phyloP scores from a whole-genome alignment of 2,113 vertebrate genomes.

The Neomonachus schauinslandi region DNA sequence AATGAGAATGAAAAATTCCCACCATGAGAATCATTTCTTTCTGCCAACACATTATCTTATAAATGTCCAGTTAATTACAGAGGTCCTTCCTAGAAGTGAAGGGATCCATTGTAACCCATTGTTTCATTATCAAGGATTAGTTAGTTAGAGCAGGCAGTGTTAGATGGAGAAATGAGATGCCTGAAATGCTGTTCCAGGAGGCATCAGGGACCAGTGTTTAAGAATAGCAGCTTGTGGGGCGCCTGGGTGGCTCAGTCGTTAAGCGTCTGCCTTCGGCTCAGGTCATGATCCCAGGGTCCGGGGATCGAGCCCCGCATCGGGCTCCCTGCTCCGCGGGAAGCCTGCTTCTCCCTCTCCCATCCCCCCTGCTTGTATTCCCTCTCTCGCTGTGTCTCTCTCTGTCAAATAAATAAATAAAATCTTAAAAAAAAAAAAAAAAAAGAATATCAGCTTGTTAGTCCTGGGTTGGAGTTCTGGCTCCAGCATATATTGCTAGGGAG shows the following conservation, averaged over 20 bases:
- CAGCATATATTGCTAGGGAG: not conserved
- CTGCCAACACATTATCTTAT: constrained; percentile 9
- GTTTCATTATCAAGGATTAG: not conserved
- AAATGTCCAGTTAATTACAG: not conserved
- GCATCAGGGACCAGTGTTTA: not conserved
- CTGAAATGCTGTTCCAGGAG: not conserved
- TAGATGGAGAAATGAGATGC: not conserved
- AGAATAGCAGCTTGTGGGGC: not conserved
- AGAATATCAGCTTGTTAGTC: not conserved
- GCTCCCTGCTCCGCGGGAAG: no score
- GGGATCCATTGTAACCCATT: not conserved
- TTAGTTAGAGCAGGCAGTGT: not conserved
- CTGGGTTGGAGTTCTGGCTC: not conserved
- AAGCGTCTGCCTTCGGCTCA: no score
- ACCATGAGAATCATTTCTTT: constrained; percentile 10
- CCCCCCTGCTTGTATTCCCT: no score
- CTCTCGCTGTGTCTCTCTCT: no score
- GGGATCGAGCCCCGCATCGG: no score
- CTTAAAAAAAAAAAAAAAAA: not conserved
- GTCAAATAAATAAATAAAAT: no score
- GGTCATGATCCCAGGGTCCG: no score
- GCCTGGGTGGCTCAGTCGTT: no score
- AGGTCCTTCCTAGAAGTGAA: not conserved
- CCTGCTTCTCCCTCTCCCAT: no score
- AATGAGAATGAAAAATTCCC: not conserved